These are phyloP conservation scores for Margaritifera margaritifera DNA, from an alignment of 2,888 invertebrate species.

Conservation along the genomic window DNA sequence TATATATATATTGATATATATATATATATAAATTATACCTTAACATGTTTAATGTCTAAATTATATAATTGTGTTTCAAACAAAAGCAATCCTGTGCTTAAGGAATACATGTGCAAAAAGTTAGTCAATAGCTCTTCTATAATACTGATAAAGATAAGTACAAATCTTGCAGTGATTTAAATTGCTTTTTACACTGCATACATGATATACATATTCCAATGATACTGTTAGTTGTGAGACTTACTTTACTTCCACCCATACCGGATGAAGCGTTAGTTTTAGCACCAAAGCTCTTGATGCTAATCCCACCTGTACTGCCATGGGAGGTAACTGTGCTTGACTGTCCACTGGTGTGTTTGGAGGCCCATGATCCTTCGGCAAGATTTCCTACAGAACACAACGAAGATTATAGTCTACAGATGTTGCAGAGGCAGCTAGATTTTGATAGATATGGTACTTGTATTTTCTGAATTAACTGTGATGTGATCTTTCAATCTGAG, in stretches of 20 bases:
- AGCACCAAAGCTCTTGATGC: conserved; percentile 35
- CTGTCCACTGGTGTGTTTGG: conserved; percentile 16
- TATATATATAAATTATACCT: too few species aligned
- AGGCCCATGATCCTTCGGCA: conserved; percentile 40
- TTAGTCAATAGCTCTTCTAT: too few species aligned
- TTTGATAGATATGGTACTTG: too few species aligned
- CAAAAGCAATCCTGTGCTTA: too few species aligned
- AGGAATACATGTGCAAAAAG: background rate
- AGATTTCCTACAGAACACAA: conserved; percentile 62
- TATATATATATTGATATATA: too few species aligned
- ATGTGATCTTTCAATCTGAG: too few species aligned
- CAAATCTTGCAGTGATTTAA: background rate
- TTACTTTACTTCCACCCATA: conserved; percentile 61
- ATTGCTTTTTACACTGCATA: background rate
- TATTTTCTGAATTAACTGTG: too few species aligned
- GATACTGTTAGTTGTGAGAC: conserved; percentile 4
- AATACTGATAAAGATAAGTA: background rate
- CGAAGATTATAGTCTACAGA: too few species aligned
- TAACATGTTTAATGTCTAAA: too few species aligned
- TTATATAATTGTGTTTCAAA: too few species aligned
- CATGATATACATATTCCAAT: background rate
- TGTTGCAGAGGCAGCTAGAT: too few species aligned
- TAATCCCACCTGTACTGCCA: conserved; percentile 42
- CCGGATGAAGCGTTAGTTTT: conserved; percentile 35
- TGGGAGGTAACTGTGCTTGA: conserved; percentile 50